Percentiles rank a stretch among this genome's conserved stretches.
phyloP scores from a whole-genome alignment of 92 coral and sea anemone species.

The Paragorgia papillata region DNA sequence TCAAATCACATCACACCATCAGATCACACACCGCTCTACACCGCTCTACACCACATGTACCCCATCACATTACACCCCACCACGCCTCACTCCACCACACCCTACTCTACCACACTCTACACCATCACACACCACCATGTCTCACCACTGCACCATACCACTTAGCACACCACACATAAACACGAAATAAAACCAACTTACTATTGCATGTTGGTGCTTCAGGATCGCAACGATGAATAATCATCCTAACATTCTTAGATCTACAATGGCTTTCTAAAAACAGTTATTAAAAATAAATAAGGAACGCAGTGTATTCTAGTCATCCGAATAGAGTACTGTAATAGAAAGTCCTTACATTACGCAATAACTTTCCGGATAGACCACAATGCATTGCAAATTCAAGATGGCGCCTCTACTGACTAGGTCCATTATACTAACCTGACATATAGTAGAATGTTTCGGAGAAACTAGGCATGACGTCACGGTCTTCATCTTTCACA shows the following conservation, averaged over 20 bases:
- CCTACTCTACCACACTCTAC: background rate
- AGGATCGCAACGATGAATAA: background rate
- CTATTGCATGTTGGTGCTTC: conserved; percentile 1
- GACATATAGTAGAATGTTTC: background rate
- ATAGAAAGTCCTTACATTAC: no score
- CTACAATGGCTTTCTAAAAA: background rate
- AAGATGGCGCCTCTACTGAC: background rate
- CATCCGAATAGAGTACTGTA: no score
- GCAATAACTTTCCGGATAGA: no score
- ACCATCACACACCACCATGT: background rate
- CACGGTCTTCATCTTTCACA: background rate
- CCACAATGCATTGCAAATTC: no score
- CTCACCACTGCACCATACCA: background rate
- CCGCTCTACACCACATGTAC: background rate
- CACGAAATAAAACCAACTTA: background rate
- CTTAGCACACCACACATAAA: no score
- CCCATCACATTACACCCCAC: background rate
- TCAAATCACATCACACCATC: no score
- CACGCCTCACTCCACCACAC: background rate
- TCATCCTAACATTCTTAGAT: background rate
- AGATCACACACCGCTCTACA: background rate
- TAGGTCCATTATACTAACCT: background rate
- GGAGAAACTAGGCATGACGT: background rate
- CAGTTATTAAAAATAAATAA: no score
- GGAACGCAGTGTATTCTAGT: no score